Percentiles rank a stretch among this genome's conserved stretches.
Evolutionary conservation across 2,797 vertebrate genomes (phyloP).

Genomic region (Lophotriccus pileatus): DNA sequence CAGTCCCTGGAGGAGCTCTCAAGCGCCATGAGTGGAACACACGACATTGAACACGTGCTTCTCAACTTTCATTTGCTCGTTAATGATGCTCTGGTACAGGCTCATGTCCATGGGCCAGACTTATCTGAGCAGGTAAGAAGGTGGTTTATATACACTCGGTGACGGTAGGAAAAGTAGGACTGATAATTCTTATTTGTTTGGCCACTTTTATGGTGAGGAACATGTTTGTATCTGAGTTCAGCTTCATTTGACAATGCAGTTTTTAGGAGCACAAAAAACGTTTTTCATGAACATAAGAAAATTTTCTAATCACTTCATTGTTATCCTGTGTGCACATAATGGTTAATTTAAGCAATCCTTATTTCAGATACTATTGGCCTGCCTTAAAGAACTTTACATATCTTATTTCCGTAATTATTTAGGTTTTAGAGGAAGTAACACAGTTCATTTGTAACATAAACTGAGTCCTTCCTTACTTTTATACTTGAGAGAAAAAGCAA

Average conservation of each 20-base stretch:
- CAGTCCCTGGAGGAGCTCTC: slow-evolving; percentile 84
- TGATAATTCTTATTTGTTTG: neutral
- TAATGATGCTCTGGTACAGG: slow-evolving; percentile 78
- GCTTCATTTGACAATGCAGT: neutral
- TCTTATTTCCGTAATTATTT: neutral
- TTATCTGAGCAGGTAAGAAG: slow-evolving; percentile 80
- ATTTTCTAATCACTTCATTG: neutral
- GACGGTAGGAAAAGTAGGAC: neutral
- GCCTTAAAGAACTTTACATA: neutral
- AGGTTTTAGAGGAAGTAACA: neutral
- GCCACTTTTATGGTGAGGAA: neutral
- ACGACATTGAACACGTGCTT: slow-evolving; percentile 81
- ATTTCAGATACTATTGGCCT: neutral
- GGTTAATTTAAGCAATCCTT: neutral
- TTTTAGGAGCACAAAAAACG: neutral
- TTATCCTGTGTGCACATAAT: neutral
- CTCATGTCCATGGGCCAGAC: slow-evolving; percentile 67
- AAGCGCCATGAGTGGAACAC: slow-evolving; percentile 72
- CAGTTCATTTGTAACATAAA: neutral
- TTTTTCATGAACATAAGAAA: neutral
- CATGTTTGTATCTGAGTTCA: neutral
- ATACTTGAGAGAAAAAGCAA: neutral
- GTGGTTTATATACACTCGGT: rapidly evolving
- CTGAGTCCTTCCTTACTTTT: neutral
- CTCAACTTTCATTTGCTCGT: slow-evolving; percentile 80